phyloP scores from a whole-genome alignment of 2,888 invertebrate species.

The Cephus pulcher region DNA sequence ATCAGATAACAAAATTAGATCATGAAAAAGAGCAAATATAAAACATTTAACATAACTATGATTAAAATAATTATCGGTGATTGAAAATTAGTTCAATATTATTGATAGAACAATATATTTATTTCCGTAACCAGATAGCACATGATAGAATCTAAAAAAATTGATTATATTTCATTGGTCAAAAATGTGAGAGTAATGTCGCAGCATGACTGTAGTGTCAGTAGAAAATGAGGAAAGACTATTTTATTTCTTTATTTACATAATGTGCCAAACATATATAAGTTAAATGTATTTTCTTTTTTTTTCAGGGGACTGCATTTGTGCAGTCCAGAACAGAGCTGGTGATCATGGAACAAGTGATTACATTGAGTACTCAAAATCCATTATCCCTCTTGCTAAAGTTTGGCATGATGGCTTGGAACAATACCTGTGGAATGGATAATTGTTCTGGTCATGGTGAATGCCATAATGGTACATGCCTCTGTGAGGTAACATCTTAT shows the following conservation, averaged over 20 bases:
- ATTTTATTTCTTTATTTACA: background rate
- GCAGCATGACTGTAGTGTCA: background rate
- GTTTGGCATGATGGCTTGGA: slow-evolving; percentile 64
- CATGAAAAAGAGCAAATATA: background rate
- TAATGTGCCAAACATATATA: background rate
- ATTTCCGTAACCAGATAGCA: background rate
- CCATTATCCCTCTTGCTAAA: slow-evolving; percentile 63
- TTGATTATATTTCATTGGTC: background rate
- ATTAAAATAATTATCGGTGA: background rate
- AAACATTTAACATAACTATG: background rate
- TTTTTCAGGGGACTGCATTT: slow-evolving; percentile 46
- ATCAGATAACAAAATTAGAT: background rate
- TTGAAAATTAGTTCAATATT: background rate
- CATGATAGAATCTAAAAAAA: background rate
- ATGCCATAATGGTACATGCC: slow-evolving; percentile 90
- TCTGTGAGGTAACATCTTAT: slow-evolving; percentile 80
- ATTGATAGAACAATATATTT: background rate
- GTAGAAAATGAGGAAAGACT: background rate
- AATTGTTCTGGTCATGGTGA: slow-evolving; percentile 92
- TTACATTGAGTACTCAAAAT: slow-evolving; percentile 63
- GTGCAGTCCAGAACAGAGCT: slow-evolving; percentile 44
- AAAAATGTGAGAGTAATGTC: background rate
- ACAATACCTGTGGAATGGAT: slow-evolving; percentile 72
- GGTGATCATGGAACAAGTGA: slow-evolving; percentile 64
- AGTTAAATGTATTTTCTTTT: background rate